Evolutionary conservation across 2,113 vertebrate species (phyloP), one percentile per base, ranked within the genome.

Genomic region (Psittacus erithacus): DNA sequence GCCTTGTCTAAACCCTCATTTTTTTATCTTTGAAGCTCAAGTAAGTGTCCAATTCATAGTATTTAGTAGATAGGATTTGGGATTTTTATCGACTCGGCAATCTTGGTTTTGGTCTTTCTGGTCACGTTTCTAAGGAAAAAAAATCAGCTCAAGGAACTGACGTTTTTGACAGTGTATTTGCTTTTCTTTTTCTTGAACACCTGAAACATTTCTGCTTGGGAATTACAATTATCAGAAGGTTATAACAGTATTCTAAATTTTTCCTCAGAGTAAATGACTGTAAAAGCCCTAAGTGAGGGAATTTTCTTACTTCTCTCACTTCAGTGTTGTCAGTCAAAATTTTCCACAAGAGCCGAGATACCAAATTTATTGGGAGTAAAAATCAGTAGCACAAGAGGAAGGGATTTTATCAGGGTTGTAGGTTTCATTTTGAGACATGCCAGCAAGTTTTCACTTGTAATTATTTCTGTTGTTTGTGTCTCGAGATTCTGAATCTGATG

Each of bases 11-110:
- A 88, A 65, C 57, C 25, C 57, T 91, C 53, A 22, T 85, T 90
- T 65, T 65, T 95, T 93, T 52, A 91, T 97, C 92, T 93, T 57
- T 85, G 86, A 91, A 92, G 74, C 59, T 23, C 47, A 67, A 89
- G 35, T 92, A 75, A 88, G 90, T 73, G 83, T 84, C 86, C 65
- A 57, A 81, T 93, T 92, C 71, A 79, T 43, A 84, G 62, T 49
- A 57, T 69, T 94, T 92, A 92, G 77, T 69, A 92, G 86, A 85
- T 90, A 91, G 92, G 86, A 82, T 90, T 91, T 92, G 69, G 81
- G 70, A 74, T 93, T 92, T 68, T 74, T 85, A 90, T 91, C 7
- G 0, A 31, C 1, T 52, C 82, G 11, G 47, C 11, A 29, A 33
- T 89, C 93, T 93, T 38, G 14, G 35, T 5, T 84, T 95, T 91